Base-by-base conservation (phyloP, 2,888 invertebrate species). In the Taphrorychus bicolor region DNA sequence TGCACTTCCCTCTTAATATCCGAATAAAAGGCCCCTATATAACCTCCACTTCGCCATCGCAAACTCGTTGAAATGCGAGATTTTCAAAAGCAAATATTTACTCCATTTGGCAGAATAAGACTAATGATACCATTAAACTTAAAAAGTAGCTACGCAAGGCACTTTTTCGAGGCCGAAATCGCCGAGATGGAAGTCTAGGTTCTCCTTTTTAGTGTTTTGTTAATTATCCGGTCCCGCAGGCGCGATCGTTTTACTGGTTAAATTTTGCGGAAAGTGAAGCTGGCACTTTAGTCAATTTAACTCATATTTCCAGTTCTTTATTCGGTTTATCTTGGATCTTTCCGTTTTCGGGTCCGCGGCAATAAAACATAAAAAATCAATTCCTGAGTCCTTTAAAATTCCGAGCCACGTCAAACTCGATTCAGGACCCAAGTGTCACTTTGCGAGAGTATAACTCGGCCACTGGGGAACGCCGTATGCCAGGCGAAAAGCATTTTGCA, bases 101-200 rank as follows among this genome's bases (percentile, higher is more conserved):
- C 67, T 62, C 62, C 59, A 59, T 62, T 62, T 67, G 62, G 58
- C 62, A 32, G 58, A 62, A 48, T 61, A 58, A 67, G 61, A 62
- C 67, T 67, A 67, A 67, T 67, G 67, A 62, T 67, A 62, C 66
- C 66, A 67, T 67, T 67, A 62, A 58, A 67, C 62, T 67, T 52
- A 67, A 67, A 67, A 67, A 67, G 53, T 60, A 14, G 48, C 62
- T 67, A 57, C 58, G 57, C 48, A 62, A 67, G 59, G 62, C 52
- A 53, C 48, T 59, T 66, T 66, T 49, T 59, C 45, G n/a, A 11
- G 11, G 4, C 32, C 3, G 32, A 32, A 32, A 32, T 32, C 32
- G 32, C 32, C 32, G 32, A 32, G 32, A 32, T 32, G 32, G 32
- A 32, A 32, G 32, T 32, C 32, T 32, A 32, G 45, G 45, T 17